These are phyloP conservation scores for Drosophila paulistorum DNA, from an alignment of 1,140 invertebrate genomes.

Conservation along the genomic window DNA sequence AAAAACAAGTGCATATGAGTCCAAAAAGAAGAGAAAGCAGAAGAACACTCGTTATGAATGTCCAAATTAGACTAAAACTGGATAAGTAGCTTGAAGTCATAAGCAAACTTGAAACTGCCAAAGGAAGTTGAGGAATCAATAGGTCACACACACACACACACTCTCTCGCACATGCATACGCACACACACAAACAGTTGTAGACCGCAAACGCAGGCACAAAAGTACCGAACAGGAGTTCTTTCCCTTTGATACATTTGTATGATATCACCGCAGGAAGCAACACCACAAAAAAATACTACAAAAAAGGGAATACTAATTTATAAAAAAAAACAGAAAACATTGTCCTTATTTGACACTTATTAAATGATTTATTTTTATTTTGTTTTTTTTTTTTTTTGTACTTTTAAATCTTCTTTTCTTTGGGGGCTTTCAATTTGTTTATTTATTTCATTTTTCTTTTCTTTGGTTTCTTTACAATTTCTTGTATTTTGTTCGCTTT, in stretches of 20 bases:
- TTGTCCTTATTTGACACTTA: background rate
- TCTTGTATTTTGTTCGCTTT: constrained; percentile 41
- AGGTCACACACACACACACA: constrained; percentile 56
- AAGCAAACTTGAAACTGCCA: constrained; percentile 38
- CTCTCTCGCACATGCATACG: constrained; percentile 11
- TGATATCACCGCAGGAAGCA: constrained; percentile 76
- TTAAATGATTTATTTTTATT: constrained; percentile 45
- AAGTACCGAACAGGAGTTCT: constrained; percentile 12
- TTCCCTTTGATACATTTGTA: constrained; percentile 39
- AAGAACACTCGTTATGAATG: constrained; percentile 9
- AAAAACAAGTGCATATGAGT: background rate
- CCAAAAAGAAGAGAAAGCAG: background rate
- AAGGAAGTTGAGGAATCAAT: constrained; percentile 69
- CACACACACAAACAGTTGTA: constrained; percentile 15
- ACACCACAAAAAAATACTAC: constrained; percentile 49
- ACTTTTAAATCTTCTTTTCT: background rate
- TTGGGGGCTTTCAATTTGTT: constrained; percentile 24
- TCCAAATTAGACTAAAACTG: constrained; percentile 20
- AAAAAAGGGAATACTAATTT: constrained; percentile 9
- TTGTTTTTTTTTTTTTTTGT: constrained; percentile 13
- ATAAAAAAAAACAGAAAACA: constrained; percentile 24
- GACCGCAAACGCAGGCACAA: constrained; percentile 6
- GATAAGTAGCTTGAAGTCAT: constrained; percentile 24
- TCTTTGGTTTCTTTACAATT: constrained; percentile 30
- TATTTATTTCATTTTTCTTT: constrained; percentile 36